Conservation (phyloP, 2,888 invertebrate genomes). For the Euspilapteryx auroguttella region DNA sequence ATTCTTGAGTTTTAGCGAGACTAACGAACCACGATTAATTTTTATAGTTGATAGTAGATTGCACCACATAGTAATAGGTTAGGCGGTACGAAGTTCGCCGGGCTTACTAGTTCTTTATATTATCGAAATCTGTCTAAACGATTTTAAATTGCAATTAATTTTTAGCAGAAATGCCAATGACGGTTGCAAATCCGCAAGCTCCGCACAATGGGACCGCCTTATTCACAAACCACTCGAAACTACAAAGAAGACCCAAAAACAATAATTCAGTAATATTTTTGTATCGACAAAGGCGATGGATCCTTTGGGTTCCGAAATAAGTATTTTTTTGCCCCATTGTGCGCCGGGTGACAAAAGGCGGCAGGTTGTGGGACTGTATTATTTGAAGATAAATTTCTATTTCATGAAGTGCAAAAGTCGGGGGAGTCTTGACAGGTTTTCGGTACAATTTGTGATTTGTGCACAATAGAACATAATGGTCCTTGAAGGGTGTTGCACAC, state of each 20-base stretch:
- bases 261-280: constrained; percentile 37
- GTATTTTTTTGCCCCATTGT: constrained; percentile 22
- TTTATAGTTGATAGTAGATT: too few relatives aligned
- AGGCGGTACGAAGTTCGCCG: too few relatives aligned
- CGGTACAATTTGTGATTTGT: constrained; percentile 30
- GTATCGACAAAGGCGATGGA: constrained; percentile 17
- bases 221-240: constrained; percentile 28
- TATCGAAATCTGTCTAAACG: too few relatives aligned
- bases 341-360: constrained; percentile 19
- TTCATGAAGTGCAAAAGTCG: constrained; percentile 60
- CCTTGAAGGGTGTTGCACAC: constrained; percentile 44
- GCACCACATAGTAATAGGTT: too few relatives aligned
- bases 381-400: constrained; percentile 45
- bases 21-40: too few relatives aligned
- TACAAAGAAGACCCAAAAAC: constrained; percentile 28
- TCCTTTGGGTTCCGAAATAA: constrained; percentile 10
- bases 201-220: background rate
- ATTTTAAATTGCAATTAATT: background rate
- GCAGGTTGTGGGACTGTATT: constrained; percentile 43
- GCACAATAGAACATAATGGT: constrained; percentile 29
- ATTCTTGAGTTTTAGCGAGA: too few relatives aligned
- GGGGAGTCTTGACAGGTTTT: constrained; percentile 35
- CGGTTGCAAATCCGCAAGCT: background rate
- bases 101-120: too few relatives aligned
- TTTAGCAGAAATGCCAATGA: background rate